A percentile compares a stretch with the other conserved stretches of the same genome.
phyloP scores from a whole-genome alignment of 2,797 vertebrate genomes.

The Phylloscopus collybita region DNA sequence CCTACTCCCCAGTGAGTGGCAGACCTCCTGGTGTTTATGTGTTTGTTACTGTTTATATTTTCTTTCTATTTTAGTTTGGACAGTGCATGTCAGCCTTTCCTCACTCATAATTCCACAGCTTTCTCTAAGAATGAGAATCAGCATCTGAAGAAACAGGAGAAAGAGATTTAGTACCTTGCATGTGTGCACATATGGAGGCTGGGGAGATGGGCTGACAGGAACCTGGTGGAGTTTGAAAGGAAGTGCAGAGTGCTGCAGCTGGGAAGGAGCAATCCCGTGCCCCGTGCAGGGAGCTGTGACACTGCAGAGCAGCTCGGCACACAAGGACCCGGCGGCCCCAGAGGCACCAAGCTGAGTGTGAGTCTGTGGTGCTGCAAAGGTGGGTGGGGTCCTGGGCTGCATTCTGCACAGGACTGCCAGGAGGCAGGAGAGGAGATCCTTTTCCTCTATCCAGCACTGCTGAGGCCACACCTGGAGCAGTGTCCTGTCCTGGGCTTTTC shows the following conservation, averaged over 20 bases:
- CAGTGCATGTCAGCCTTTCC: not conserved
- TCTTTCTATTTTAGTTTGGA: not conserved
- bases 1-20: not conserved
- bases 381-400: not conserved
- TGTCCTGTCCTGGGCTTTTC: not conserved
- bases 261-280: not conserved
- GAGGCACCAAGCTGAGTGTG: fast-evolving
- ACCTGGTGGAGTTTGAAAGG: not conserved
- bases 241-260: not conserved
- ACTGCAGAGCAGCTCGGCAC: not conserved
- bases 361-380: not conserved
- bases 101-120: not conserved
- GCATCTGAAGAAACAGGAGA: not conserved
- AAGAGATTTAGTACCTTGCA: not conserved
- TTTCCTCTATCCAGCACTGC: not conserved
- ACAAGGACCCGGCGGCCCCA: fast-evolving
- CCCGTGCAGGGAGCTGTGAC: not conserved
- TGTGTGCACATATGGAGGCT: fast-evolving
- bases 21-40: not conserved
- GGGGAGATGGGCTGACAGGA: not conserved
- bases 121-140: not conserved
- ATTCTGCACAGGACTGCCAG: not conserved
- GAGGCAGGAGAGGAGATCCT: not conserved
- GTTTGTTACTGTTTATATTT: not conserved
- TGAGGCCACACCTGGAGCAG: not conserved